Base-by-base conservation (phyloP, 2,888 invertebrate species). In the Hyposoter dolosus region DNA sequence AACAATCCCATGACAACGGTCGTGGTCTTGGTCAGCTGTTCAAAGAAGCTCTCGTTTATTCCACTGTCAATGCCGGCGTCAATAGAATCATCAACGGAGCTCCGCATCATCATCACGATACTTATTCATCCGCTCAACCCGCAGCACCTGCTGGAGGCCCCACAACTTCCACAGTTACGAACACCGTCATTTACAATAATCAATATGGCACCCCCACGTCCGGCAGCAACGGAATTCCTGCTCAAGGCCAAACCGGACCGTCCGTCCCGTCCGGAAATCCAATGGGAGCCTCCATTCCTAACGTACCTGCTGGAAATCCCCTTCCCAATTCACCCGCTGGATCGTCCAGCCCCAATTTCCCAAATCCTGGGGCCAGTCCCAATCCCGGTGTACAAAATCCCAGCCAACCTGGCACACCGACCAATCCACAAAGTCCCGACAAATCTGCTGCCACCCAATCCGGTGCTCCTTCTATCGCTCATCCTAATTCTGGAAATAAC, bases 21-120 rank as follows among this genome's bases (percentile, higher is more conserved):
- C 83, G 82, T 10, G 90, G 90, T 28, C n/a, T 91, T 0, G 92
- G 92, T 7, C 85, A 91, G 6, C 85, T 91, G 76, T 79, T 92
- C 19, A 91, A 91, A 32, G 91, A 92, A 74, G 92, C 92, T 6
- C 84, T 92, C 1, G 89, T 92, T 0, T 90, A 87, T 60, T 91
- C 92, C 1, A 88, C 90, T 6, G 87, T 92, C 10, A 90, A 91
- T 5, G 92, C 91, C 10, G 91, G 88, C 10, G 90, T 91, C 60
- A 90, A 91, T n/a, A 89, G 91, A n/a, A 0, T 91, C 1, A 80
- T 91, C 28, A 90, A 91, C 71, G 91, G 91, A 47, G 83, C 88
- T 10, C 80, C 84, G 0, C 75, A 85, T 53, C 84, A 87, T 82
- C 85, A 87, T 35, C 82, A 89, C 79, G 77, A 83, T 35, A 78